Base-by-base conservation (phyloP, 1,140 invertebrate genomes). In the Linepithema humile region DNA sequence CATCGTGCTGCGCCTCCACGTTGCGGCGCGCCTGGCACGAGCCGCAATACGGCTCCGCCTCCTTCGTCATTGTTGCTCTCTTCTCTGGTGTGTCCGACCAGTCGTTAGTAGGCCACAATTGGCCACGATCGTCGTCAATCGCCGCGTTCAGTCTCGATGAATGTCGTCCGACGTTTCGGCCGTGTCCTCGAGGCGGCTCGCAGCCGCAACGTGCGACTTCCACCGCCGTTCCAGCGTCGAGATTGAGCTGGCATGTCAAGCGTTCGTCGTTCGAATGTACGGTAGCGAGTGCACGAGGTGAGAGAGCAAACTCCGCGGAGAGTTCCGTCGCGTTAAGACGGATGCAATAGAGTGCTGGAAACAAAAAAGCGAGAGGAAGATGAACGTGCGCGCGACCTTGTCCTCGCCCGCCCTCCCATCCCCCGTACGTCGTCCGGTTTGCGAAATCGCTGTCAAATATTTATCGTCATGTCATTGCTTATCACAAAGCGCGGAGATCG, bases 21-120 rank as follows among this genome's bases (percentile, higher is more conserved):
- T n/a, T n/a, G n/a, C n/a, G n/a, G 29, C 40, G 69, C 59, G 65
- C 62, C 64, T 80, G 73, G 53, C 26, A 50, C 60, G 38, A 84
- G 65, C 73, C 69, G 86, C 82, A 88, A 53, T 88, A 86, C 65
- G 64, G 64, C 67, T 50, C 45, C 74, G 67, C 77, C 38, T 45
- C 35, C 53, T 53, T 57, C 48, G 59, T 23, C 23, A 3, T 6
- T 17, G 48, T 23, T 10, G 17, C 67, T 53, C 29, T 23, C 26
- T 23, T n/a, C 57, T 38, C 53, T 23, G n/a, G 7, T 20, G 73
- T 29, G 26, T 32, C 15, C 70, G 53, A 17, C 4, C 10, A 55
- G 5, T n/a, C 74, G 40, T 77, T 50, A 77, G 74, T 77, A 77
- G 59, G 74, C 74, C 74, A 77, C 59, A n/a, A n/a, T n/a, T n/a